These are phyloP conservation scores for Crambe crambe DNA, from an alignment of 37 sponge, comb jelly and placozoan species.

Conservation along the genomic window DNA sequence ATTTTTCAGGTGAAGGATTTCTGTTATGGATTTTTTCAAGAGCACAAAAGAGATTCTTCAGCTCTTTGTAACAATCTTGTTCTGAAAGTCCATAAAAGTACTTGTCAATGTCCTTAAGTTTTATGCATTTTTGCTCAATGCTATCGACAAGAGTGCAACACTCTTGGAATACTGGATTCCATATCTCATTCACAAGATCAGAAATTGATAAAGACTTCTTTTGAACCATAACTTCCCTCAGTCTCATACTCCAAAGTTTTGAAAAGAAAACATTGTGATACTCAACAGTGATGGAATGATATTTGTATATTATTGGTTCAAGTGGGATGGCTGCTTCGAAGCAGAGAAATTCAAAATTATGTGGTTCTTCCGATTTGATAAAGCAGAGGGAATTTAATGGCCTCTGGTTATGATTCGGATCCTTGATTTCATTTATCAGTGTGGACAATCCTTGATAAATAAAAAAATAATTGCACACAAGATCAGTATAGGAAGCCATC, in stretches of 20 bases:
- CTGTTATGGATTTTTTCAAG: neutral
- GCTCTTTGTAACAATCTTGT: neutral
- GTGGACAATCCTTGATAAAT: neutral
- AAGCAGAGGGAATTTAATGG: constrained; percentile 22
- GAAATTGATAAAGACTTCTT: neutral
- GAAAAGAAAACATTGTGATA: constrained; percentile 18
- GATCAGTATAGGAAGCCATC: too few species aligned
- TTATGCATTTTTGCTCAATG: constrained; percentile 9
- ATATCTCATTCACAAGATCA: constrained; percentile 15
- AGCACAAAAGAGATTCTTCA: constrained; percentile 6
- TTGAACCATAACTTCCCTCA: neutral
- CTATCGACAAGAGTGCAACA: constrained; percentile 18
- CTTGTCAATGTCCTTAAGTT: constrained; percentile 7
- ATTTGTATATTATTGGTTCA: neutral
- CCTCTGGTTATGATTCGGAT: neutral
- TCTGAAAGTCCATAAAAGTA: neutral
- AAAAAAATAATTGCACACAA: too few species aligned
- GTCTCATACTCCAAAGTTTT: neutral
- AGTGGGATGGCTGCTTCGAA: constrained; percentile 5
- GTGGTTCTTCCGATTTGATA: neutral
- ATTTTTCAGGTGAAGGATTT: too few species aligned
- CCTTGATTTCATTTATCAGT: neutral
- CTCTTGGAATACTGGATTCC: constrained; percentile 27
- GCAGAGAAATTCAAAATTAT: neutral
- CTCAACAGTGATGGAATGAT: neutral